Evolutionary conservation across 2,113 vertebrate species (phyloP), one percentile per base, ranked within the genome.

Genomic region (Ictalurus punctatus): DNA sequence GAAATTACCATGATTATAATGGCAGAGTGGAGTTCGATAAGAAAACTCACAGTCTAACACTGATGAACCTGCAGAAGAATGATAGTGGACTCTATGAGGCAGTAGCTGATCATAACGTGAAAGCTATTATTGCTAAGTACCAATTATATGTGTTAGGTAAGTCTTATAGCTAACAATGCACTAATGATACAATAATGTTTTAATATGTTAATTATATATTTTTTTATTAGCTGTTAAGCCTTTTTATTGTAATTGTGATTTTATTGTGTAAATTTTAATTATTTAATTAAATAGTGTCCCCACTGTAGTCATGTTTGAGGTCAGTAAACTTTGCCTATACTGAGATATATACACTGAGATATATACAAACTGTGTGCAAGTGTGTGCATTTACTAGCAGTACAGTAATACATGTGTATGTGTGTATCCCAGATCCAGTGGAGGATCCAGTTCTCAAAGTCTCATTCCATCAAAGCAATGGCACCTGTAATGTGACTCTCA

Each of bases 141-240:
- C 59, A 19, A 1, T 37, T 92, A 21, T 23, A 25, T 56, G 89
- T 92, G 8, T 78, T 89, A 16, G 91, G 91, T 92, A 40, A 90
- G 86, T 88, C 37, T 74, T 56, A 56, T 4, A 40, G 44, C 12
- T 3, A 34, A 81, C 7, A 56, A 58, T 80, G 3, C 19, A 78
- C 8, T 23, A 30, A 16, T 87, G 23, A 17, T 54, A n/a, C 37
- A 80, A 80, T 67, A 54, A 54, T 67, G 37, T 21, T 58, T 21
- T 58, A 7, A 48, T 48, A 48, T 48, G 44, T 48, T 48, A 48
- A 48, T 48, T 48, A 48, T 48, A 48, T 48, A 48, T 7, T 6
- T 48, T 44, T 48, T 7, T 48, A 48, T 48, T 48, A 48, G 44
- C 44, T 48, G 0, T 48, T 48, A 48, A 48, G 44, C 44, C 6